phyloP scores from a whole-genome alignment of 1,140 invertebrate species.

The Agrypnia vestita region DNA sequence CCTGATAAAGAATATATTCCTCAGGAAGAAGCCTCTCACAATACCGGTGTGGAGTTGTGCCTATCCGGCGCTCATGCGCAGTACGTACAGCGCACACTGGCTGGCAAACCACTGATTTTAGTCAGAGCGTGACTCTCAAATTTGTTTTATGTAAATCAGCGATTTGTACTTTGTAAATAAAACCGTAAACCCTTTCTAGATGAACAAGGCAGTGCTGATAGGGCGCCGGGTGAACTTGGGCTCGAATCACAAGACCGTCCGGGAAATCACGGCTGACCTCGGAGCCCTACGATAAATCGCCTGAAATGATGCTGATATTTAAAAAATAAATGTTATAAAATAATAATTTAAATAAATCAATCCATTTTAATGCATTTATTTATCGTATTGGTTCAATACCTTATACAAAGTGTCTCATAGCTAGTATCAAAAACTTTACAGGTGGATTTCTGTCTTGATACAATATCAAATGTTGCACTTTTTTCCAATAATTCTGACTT shows the following conservation, averaged over 20 bases:
- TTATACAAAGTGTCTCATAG: too few species aligned
- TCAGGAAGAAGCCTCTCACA: neutral
- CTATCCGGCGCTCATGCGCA: neutral
- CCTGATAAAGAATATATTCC: conserved; percentile 6
- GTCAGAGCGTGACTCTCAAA: conserved; percentile 61
- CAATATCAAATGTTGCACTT: too few species aligned
- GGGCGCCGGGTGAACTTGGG: conserved; percentile 27
- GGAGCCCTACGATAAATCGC: too few species aligned
- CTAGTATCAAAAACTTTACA: too few species aligned
- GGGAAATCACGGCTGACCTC: too few species aligned
- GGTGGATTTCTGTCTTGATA: too few species aligned
- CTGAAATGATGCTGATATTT: too few species aligned
- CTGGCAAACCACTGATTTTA: conserved; percentile 55
- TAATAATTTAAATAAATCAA: neutral
- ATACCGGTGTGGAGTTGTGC: neutral
- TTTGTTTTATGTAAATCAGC: conserved; percentile 62
- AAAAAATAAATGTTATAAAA: too few species aligned
- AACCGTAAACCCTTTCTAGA: conserved; percentile 55
- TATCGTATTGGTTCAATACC: too few species aligned
- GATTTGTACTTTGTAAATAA: conserved; percentile 61
- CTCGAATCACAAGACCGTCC: conserved; percentile 5
- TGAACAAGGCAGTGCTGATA: conserved; percentile 36
- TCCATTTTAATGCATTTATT: too few species aligned
- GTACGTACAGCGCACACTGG: neutral
- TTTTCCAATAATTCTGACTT: too few species aligned